Conservation (phyloP, 1,140 invertebrate genomes). For the Bombyx mandarina region DNA sequence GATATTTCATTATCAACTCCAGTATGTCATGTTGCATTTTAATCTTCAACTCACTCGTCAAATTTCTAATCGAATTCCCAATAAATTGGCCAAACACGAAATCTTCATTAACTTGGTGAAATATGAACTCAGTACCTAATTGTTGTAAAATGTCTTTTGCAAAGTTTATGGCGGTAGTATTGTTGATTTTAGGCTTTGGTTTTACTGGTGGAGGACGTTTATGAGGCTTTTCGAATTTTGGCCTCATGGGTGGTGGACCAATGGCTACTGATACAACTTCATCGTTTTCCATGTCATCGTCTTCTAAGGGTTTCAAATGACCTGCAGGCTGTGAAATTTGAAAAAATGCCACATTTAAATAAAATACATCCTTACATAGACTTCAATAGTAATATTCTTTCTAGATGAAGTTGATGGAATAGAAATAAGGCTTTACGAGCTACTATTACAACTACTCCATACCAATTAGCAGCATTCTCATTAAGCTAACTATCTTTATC, state of each 20-base stretch:
- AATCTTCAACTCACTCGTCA: constrained; percentile 35
- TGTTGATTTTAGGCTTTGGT: constrained; percentile 10
- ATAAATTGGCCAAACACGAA: constrained; percentile 59
- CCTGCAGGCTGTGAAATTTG: constrained; percentile 38
- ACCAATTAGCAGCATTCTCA: too few relatives aligned
- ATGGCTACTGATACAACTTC: constrained; percentile 56
- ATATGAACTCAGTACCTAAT: constrained; percentile 46
- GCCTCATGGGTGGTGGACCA: constrained; percentile 41
- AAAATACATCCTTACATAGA: too few relatives aligned
- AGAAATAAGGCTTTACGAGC: too few relatives aligned
- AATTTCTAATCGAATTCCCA: constrained; percentile 45
- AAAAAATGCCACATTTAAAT: neutral
- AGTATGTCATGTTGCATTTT: constrained; percentile 55
- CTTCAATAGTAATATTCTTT: too few relatives aligned
- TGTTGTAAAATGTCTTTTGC: constrained; percentile 43
- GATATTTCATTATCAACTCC: constrained; percentile 50
- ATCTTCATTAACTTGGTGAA: constrained; percentile 47
- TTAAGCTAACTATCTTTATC: too few relatives aligned
- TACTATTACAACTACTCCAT: too few relatives aligned
- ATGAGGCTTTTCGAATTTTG: constrained; percentile 38
- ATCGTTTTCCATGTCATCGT: constrained; percentile 57
- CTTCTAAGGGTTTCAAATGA: constrained; percentile 42
- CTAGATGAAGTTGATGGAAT: too few relatives aligned
- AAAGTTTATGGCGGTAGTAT: constrained; percentile 21
- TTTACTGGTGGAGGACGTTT: constrained; percentile 23